A percentile compares a stretch with the other conserved stretches of the same genome.
These are phyloP conservation scores for Machimus atricapillus DNA, from an alignment of 2,888 invertebrate genomes.

Conservation along the genomic window DNA sequence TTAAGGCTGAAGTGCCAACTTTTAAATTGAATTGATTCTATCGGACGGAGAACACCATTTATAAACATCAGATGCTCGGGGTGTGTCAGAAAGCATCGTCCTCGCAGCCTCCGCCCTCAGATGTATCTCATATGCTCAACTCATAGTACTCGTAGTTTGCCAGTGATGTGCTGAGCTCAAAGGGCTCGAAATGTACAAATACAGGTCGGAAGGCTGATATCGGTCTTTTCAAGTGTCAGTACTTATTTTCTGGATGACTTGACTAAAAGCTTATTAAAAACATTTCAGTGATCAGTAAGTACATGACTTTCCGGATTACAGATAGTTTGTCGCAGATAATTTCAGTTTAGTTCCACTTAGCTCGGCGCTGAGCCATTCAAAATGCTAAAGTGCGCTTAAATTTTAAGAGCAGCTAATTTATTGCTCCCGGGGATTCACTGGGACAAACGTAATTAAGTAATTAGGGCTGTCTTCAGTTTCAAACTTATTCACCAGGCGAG, in stretches of 20 bases:
- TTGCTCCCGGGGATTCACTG: background rate
- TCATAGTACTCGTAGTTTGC: background rate
- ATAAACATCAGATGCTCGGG: slow-evolving; percentile 19
- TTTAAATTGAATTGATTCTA: slow-evolving; percentile 25
- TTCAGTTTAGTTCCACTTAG: slow-evolving; percentile 5
- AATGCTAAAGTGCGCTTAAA: background rate
- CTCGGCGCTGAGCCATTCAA: background rate
- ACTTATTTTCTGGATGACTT: slow-evolving; percentile 19
- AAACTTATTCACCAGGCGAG: background rate
- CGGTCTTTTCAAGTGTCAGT: slow-evolving; percentile 17
- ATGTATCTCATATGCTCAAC: background rate
- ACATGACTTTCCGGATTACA: background rate
- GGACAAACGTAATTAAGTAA: background rate
- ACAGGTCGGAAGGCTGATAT: background rate
- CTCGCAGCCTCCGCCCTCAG: background rate
- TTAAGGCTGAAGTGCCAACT: slow-evolving; percentile 20
- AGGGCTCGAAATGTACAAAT: background rate
- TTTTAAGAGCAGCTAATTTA: background rate
- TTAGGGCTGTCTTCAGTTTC: background rate
- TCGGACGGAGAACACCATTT: background rate
- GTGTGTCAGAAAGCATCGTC: background rate
- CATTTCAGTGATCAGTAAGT: background rate
- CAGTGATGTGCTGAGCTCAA: background rate
- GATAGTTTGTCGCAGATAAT: background rate
- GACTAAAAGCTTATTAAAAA: slow-evolving; percentile 23